These are phyloP conservation scores for Lithosia quadra DNA, from an alignment of 2,888 invertebrate species.

Conservation along the genomic window DNA sequence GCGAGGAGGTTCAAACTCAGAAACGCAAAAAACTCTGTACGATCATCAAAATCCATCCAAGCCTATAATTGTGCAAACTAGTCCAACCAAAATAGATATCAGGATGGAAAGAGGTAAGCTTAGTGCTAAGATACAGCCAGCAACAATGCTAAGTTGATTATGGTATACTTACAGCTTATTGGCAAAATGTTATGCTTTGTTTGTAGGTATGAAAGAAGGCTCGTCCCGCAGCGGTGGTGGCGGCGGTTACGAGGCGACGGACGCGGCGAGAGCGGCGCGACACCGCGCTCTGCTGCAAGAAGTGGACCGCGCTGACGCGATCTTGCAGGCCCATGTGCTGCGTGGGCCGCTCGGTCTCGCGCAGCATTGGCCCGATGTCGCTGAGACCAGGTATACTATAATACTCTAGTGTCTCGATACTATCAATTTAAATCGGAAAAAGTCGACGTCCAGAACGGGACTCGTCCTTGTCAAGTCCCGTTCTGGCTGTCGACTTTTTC, in stretches of 20 bases:
- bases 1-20: slow-evolving; percentile 62
- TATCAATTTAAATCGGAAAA: no score
- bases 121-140: background rate
- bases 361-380: slow-evolving; percentile 89
- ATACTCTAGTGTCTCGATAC: no score
- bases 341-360: slow-evolving; percentile 85
- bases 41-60: slow-evolving; percentile 87
- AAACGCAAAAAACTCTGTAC: slow-evolving; percentile 77
- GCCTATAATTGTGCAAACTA: slow-evolving; percentile 90
- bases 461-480: no score
- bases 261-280: slow-evolving; percentile 88
- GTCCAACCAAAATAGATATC: slow-evolving; percentile 73
- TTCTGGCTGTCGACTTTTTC: no score
- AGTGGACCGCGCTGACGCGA: slow-evolving; percentile 89
- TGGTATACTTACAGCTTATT: background rate
- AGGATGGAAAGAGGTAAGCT: slow-evolving; percentile 79
- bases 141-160: no score
- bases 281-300: slow-evolving; percentile 89
- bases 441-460: no score
- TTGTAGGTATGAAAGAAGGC: slow-evolving; percentile 59
- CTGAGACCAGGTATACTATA: slow-evolving; percentile 86
- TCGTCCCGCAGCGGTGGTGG: slow-evolving; percentile 51
- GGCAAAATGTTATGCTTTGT: background rate
- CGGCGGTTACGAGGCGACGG: slow-evolving; percentile 80
- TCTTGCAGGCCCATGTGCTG: slow-evolving; percentile 88